These are phyloP conservation scores for Diachasma alloeum DNA, from an alignment of 1,140 invertebrate genomes.

Conservation along the genomic window DNA sequence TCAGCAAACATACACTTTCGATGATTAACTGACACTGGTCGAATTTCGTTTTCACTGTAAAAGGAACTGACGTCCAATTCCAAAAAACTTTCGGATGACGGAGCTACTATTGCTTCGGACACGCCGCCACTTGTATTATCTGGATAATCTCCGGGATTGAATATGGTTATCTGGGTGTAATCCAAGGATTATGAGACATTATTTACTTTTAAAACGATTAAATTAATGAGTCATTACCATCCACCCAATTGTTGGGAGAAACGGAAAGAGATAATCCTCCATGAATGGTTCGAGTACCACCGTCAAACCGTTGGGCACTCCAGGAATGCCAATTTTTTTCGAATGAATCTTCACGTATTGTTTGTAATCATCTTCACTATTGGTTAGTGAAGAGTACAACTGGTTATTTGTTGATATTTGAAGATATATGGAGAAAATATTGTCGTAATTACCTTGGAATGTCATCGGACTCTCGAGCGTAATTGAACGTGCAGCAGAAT, in stretches of 20 bases:
- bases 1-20: constrained; percentile 67
- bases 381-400: not conserved
- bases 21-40: constrained; percentile 44
- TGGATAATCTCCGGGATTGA: constrained; percentile 61
- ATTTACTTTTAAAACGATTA: not conserved
- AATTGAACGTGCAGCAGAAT: constrained; percentile 71
- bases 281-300: constrained; percentile 60
- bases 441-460: constrained; percentile 32
- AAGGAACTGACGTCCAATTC: constrained; percentile 37
- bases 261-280: constrained; percentile 65
- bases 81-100: constrained; percentile 37
- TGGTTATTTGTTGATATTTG: not conserved
- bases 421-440: not conserved
- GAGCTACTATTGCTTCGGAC: constrained; percentile 40
- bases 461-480: constrained; percentile 47
- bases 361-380: not conserved
- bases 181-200: not conserved
- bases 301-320: constrained; percentile 53
- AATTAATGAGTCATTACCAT: constrained; percentile 47
- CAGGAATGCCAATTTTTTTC: constrained; percentile 31
- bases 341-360: not conserved
- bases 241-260: constrained; percentile 48
- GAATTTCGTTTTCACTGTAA: constrained; percentile 34
- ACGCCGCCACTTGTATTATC: constrained; percentile 54
- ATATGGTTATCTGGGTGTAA: constrained; percentile 54